These are phyloP conservation scores for Sebastes nivosus DNA, from an alignment of 2,797 vertebrate genomes.

Conservation along the genomic window DNA sequence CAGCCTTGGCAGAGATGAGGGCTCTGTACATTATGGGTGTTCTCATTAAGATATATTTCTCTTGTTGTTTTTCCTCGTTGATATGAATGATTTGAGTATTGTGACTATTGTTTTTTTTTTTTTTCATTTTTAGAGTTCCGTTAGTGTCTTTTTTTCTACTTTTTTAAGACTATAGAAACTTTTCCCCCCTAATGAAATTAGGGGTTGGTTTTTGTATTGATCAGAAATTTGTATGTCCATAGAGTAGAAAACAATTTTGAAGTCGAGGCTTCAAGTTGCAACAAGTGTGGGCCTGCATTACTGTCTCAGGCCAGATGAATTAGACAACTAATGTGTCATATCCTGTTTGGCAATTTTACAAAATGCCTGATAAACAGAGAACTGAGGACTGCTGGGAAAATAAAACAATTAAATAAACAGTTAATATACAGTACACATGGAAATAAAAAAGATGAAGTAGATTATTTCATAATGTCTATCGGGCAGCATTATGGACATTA, in stretches of 20 bases:
- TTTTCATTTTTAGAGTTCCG: not conserved
- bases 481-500: not conserved
- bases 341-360: not conserved
- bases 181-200: not conserved
- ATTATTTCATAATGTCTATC: not conserved
- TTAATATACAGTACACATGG: not conserved
- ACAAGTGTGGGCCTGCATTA: not conserved
- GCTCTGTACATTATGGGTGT: not conserved
- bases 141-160: not conserved
- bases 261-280: not conserved
- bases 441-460: not conserved
- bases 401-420: not conserved
- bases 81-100: not conserved
- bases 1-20: not conserved
- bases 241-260: not conserved
- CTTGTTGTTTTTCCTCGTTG: not conserved
- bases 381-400: not conserved
- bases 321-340: not conserved
- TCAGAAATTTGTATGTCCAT: not conserved
- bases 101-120: not conserved
- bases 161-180: not conserved
- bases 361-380: too few species aligned
- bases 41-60: not conserved
- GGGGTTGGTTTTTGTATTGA: not conserved
- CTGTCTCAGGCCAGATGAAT: not conserved